phyloP scores from a whole-genome alignment of 2,888 invertebrate species.

The Conomelus anceps region DNA sequence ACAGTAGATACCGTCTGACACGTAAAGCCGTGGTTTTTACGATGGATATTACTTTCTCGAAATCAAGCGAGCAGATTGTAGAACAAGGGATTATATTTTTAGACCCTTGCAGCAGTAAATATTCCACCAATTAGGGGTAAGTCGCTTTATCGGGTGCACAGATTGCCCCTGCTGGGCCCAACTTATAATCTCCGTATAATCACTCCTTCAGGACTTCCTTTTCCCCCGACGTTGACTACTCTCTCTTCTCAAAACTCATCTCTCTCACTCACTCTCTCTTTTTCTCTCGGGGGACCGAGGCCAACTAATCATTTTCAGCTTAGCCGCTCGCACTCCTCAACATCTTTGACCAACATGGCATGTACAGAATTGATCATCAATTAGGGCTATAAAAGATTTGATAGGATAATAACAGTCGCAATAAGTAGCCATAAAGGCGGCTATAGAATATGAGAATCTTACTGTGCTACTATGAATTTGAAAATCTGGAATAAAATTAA shows the following conservation, averaged over 20 bases:
- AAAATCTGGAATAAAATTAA: neutral
- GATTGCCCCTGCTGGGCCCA: neutral
- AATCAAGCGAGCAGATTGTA: neutral
- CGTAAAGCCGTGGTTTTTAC: neutral
- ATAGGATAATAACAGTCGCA: neutral
- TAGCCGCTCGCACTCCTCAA: neutral
- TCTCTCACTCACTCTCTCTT: too few species aligned
- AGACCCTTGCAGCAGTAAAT: slow-evolving; percentile 9
- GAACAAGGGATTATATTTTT: slow-evolving; percentile 12
- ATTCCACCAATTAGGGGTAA: neutral
- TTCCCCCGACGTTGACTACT: neutral
- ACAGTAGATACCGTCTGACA: neutral
- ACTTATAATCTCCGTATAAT: slow-evolving; percentile 11
- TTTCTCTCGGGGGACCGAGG: neutral
- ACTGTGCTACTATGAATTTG: too few species aligned
- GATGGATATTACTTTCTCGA: slow-evolving; percentile 3
- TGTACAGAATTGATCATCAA: neutral
- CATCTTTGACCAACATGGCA: neutral
- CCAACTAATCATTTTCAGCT: neutral
- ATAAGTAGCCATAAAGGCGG: neutral
- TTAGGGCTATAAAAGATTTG: neutral
- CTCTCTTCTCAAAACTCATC: neutral
- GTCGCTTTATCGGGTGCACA: neutral
- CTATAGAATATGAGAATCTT: neutral
- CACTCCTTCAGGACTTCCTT: slow-evolving; percentile 11